phyloP scores from a whole-genome alignment of 2,888 invertebrate genomes.

The Elegia similella region DNA sequence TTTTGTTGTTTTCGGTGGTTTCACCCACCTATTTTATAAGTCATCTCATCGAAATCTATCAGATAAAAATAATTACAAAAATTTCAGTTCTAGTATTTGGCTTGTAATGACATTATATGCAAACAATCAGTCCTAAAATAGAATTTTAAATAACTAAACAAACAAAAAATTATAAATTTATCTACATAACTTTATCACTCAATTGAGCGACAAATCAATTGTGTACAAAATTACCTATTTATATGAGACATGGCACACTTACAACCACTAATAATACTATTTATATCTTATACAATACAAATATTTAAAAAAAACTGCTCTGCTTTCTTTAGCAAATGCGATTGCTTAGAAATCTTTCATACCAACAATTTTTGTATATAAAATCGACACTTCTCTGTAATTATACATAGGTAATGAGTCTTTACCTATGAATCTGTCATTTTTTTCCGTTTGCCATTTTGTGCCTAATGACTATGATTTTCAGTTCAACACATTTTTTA shows the following conservation, averaged over 20 bases:
- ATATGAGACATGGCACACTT: background rate
- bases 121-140: background rate
- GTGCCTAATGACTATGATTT: too few relatives aligned
- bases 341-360: too few relatives aligned
- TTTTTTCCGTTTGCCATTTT: too few relatives aligned
- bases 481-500: too few relatives aligned
- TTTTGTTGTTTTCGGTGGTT: too few relatives aligned
- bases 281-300: too few relatives aligned
- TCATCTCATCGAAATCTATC: background rate
- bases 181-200: background rate
- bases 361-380: too few relatives aligned
- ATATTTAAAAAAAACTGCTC: background rate
- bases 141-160: background rate
- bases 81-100: background rate
- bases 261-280: background rate
- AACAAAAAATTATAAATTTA: background rate
- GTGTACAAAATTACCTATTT: background rate
- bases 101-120: background rate
- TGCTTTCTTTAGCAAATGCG: background rate
- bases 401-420: too few relatives aligned
- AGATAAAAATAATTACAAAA: background rate
- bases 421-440: too few relatives aligned
- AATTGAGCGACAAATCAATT: background rate
- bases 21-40: too few relatives aligned
- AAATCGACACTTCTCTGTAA: too few relatives aligned